Base-by-base conservation (phyloP, 37 sponge, comb jelly and placozoan genomes). In the Halichondria panicea region DNA sequence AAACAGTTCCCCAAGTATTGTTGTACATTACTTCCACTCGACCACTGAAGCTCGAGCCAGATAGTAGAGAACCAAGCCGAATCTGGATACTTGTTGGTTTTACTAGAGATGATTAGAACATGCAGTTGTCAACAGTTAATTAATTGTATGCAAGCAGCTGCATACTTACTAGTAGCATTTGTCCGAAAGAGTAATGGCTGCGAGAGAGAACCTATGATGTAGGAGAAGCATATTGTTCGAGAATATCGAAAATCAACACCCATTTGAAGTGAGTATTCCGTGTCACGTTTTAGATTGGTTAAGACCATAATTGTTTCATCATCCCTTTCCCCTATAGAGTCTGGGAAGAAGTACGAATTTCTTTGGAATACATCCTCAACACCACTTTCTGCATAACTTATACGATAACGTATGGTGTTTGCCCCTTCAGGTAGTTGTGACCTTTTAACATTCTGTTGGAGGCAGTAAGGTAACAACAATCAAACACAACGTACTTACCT, bases 1-100 rank as follows among this genome's bases (percentile, higher is more conserved):
- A 71, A 12, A 71, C 55, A 15, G 71, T 53, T 31, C 71, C 71
- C 71, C 71, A 71, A 27, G 21, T 15, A 3, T 28, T 4, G 34
- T 71, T 71, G 71, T 71, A 54, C 31, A 66, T 18, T 15, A 66
- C 42, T 22, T 66, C 67, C 42, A 66, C 12, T 3, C 67, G 40
- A 18, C 67, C 67, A 1, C 36, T 1, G 42, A 40, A 40, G 42
- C 24, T 18, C 11, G 39, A 27, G 1, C 41, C 41, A 3, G 41
- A 19, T 1, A 11, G 19, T 25, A 42, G 40, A 18, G 67, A 35
- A 18, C 11, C 67, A 18, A 66, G 42, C 1, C 67, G 67, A 24
- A 66, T 66, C 39, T 36, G 67, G 1, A 66, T 18, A 40, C 41
- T 40, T 31, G 67, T n/a, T 40, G 67, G 21, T 1, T 25, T 1